Base-by-base conservation (phyloP, 2,888 invertebrate genomes). In the Parnassius orleans region DNA sequence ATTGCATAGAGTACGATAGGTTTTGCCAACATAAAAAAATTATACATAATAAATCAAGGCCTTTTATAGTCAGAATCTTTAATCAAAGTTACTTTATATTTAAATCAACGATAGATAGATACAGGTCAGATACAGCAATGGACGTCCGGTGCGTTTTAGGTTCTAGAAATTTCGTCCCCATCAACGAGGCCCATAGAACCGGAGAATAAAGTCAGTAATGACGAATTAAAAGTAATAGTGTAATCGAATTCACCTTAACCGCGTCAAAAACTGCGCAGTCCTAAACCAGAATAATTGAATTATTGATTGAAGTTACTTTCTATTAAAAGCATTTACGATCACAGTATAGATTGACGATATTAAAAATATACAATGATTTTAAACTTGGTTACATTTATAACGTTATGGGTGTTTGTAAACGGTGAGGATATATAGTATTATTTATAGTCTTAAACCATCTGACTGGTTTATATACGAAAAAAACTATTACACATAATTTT, bases 1-100 rank as follows among this genome's bases (percentile, higher is more conserved):
- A 76, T 74, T 75, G 69, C 72, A 64, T 62, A 65, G 58, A 59
- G 59, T 64, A 61, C n/a, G 42, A 59, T 56, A 47, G 48, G 44
- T 52, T 60, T 15, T 9, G 0, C 24, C 43, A 7, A 19, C 33
- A 14, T 53, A 53, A 15, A 33, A n/a, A 46, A 48, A 24, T 10
- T 14, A 19, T n/a, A 53, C 12, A 24, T 56, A 57, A 44, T 41
- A 15, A 57, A 50, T 15, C 3, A 3, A 10, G 11, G 51, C 11
- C 10, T 24, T 51, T 51, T 51, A 51, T 24, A 24, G 10, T 11
- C 12, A 33, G 46, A 50, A 42, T 51, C 51, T 51, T 19, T 56
- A 3, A 43, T 43, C 51, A 24, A 51, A 57, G 51, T 51, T 42
- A 11, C 42, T 19, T 56, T 15, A 7, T 52, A 46, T 43, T 11